Evolutionary conservation across 2,113 vertebrate species (phyloP).

Genomic region (Seriola aureovittata): DNA sequence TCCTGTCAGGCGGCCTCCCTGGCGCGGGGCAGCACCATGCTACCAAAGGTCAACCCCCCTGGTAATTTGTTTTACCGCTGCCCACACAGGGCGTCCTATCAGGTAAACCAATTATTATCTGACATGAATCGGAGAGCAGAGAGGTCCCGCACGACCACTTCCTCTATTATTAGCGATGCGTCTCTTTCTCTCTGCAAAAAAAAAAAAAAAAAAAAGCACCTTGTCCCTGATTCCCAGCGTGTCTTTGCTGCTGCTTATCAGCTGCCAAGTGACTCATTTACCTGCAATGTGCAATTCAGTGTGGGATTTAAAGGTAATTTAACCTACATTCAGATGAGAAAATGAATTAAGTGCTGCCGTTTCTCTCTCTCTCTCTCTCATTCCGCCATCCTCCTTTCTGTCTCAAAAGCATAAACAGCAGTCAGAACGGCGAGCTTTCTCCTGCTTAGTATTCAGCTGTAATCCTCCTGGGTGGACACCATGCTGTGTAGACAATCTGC

Average conservation of each 20-base stretch:
- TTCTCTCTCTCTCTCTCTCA: slow-evolving; percentile 38
- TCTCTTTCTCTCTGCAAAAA: slow-evolving; percentile 52
- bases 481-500: slow-evolving; percentile 81
- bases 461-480: slow-evolving; percentile 80
- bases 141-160: slow-evolving; percentile 75
- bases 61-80: slow-evolving; percentile 76
- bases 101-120: slow-evolving; percentile 85
- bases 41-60: slow-evolving; percentile 65
- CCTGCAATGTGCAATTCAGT: slow-evolving; percentile 63
- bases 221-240: slow-evolving; percentile 75
- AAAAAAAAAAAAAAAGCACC: slow-evolving; percentile 63
- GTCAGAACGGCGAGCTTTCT: slow-evolving; percentile 63
- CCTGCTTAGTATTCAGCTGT: slow-evolving; percentile 78
- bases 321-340: slow-evolving; percentile 70
- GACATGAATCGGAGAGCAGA: slow-evolving; percentile 78
- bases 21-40: slow-evolving; percentile 35
- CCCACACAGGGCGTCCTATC: slow-evolving; percentile 69
- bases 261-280: slow-evolving; percentile 70
- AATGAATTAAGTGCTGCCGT: slow-evolving; percentile 62
- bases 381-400: slow-evolving; percentile 40
- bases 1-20: slow-evolving; percentile 44
- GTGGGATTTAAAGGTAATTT: slow-evolving; percentile 73
- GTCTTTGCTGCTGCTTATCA: slow-evolving; percentile 72
- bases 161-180: slow-evolving; percentile 76
- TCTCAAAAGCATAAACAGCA: slow-evolving; percentile 70